These are phyloP conservation scores for Pammene aurita DNA, from an alignment of 2,888 invertebrate genomes.

Conservation along the genomic window DNA sequence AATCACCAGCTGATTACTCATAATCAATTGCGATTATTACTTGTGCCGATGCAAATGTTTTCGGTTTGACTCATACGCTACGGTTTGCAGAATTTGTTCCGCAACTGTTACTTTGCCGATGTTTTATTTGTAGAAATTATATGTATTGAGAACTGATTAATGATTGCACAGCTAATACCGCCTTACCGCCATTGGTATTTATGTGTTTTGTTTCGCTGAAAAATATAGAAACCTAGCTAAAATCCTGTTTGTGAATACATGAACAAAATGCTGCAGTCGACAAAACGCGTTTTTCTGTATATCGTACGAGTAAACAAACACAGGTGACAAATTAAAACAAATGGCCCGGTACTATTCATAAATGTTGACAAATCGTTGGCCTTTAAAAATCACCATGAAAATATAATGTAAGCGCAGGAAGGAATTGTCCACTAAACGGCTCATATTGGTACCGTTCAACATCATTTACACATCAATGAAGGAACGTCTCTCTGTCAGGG, in stretches of 20 bases:
- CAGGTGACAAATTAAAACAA: slow-evolving; percentile 1
- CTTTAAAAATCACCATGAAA: neutral
- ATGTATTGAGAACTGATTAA: no score
- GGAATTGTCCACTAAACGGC: slow-evolving; percentile 9
- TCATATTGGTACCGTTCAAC: neutral
- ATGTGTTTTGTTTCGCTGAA: no score
- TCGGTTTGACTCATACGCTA: slow-evolving; percentile 37
- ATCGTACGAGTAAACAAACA: slow-evolving; percentile 16
- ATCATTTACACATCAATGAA: slow-evolving; percentile 15
- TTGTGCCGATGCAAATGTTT: slow-evolving; percentile 34
- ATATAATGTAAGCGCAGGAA: slow-evolving; percentile 1
- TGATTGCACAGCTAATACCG: no score
- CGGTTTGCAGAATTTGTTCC: slow-evolving; percentile 23
- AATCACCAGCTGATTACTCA: slow-evolving; percentile 40
- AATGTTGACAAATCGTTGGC: slow-evolving; percentile 10
- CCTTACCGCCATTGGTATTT: no score
- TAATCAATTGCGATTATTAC: slow-evolving; percentile 31
- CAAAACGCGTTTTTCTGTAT: neutral
- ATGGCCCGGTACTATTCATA: neutral
- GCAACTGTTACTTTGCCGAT: slow-evolving; percentile 17
- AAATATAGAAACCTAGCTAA: no score
- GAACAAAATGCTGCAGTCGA: neutral
- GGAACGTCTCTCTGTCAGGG: neutral
- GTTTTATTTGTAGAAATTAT: neutral
- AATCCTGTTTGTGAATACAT: neutral